Percentiles rank a stretch among this genome's conserved stretches.
phyloP scores from a whole-genome alignment of 2,888 invertebrate species.

The Hololepta plana region DNA sequence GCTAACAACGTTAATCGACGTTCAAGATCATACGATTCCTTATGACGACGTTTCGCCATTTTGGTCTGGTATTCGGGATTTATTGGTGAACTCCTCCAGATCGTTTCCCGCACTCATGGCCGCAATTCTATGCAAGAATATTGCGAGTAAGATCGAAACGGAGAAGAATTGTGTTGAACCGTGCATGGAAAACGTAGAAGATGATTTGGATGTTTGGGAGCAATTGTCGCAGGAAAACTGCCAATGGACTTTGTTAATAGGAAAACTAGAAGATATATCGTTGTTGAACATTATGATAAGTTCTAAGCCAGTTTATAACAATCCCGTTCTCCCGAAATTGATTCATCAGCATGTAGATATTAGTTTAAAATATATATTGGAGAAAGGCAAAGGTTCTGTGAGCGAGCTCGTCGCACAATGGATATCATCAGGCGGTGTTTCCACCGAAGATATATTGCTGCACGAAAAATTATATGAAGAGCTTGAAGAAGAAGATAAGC shows the following conservation, averaged over 20 bases:
- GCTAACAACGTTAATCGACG: slow-evolving; percentile 42
- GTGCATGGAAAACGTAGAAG: slow-evolving; percentile 19
- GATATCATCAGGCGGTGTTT: slow-evolving; percentile 55
- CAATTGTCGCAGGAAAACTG: slow-evolving; percentile 70
- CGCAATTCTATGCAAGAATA: slow-evolving; percentile 65
- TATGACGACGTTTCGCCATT: slow-evolving; percentile 58
- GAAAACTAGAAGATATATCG: slow-evolving; percentile 77
- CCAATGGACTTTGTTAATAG: slow-evolving; percentile 71
- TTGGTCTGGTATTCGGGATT: slow-evolving; percentile 64
- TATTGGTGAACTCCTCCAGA: slow-evolving; percentile 52
- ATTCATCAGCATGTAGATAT: slow-evolving; percentile 37
- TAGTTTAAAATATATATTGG: slow-evolving; percentile 46
- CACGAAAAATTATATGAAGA: slow-evolving; percentile 26
- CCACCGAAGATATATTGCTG: slow-evolving; percentile 41
- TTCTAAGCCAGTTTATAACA: slow-evolving; percentile 27
- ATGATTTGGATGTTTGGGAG: slow-evolving; percentile 47
- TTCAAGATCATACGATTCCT: slow-evolving; percentile 38
- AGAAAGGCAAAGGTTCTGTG: slow-evolving; percentile 60
- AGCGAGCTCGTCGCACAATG: slow-evolving; percentile 79
- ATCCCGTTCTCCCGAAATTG: slow-evolving; percentile 31
- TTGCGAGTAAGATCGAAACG: slow-evolving; percentile 36
- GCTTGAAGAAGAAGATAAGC: slow-evolving; percentile 7
- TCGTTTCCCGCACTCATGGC: slow-evolving; percentile 65
- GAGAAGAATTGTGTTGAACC: slow-evolving; percentile 21
- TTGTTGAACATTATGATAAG: slow-evolving; percentile 53